Evolutionary conservation across 2,113 vertebrate species (phyloP).

Genomic region (Acrocephalus arundinaceus): DNA sequence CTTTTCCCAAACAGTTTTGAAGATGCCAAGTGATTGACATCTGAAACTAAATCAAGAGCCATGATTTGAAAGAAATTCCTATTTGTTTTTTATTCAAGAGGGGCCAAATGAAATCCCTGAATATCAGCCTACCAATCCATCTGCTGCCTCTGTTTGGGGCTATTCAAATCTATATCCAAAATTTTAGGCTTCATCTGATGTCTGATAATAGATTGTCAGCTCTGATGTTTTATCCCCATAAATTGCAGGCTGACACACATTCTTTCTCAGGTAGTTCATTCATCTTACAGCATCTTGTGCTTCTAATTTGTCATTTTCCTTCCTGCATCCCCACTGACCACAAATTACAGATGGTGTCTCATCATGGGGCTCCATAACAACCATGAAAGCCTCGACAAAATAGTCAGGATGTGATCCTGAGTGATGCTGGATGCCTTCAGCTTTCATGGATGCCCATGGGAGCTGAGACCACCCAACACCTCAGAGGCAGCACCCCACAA

Average conservation of each 20-base stretch:
- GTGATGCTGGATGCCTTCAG: neutral
- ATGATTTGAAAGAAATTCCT: slow-evolving; percentile 25
- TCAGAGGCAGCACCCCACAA: neutral
- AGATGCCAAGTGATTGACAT: slow-evolving; percentile 48
- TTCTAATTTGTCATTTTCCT: slow-evolving; percentile 66
- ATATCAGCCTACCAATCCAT: slow-evolving; percentile 24
- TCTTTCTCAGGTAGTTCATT: slow-evolving; percentile 59
- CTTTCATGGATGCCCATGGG: neutral
- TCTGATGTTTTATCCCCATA: slow-evolving; percentile 53
- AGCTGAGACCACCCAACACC: neutral
- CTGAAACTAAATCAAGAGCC: slow-evolving; percentile 48
- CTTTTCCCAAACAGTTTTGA: slow-evolving; percentile 37
- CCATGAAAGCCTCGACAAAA: slow-evolving; percentile 16
- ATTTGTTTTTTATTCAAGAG: neutral
- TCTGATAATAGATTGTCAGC: slow-evolving; percentile 64
- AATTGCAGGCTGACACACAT: slow-evolving; percentile 61
- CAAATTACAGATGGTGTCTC: slow-evolving; percentile 61
- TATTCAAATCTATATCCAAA: slow-evolving; percentile 65
- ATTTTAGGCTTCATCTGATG: slow-evolving; percentile 65
- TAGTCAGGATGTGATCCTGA: neutral
- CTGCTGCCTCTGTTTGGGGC: slow-evolving; percentile 27
- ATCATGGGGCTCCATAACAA: slow-evolving; percentile 31
- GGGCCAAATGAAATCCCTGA: slow-evolving; percentile 30
- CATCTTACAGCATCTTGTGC: slow-evolving; percentile 38
- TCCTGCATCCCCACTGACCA: slow-evolving; percentile 28